Base-by-base conservation (phyloP, 2,888 invertebrate species). In the Aleiodes alternator region DNA sequence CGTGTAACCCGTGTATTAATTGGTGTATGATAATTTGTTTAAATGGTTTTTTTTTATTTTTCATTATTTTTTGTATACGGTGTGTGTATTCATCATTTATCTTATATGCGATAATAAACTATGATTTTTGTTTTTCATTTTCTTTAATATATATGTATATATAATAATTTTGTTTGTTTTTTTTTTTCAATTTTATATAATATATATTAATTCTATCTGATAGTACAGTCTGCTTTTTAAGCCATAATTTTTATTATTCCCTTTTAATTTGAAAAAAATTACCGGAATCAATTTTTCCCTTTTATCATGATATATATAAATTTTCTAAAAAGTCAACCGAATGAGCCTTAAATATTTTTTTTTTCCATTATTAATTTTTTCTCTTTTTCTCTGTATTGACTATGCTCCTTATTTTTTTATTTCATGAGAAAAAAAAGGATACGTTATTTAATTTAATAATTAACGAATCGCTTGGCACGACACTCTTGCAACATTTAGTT, bases 191-290 rank as follows among this genome's bases (percentile, higher is more conserved):
- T 34, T 80, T 78, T 85, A 84, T 85, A 82, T 73, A 73, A 71
- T 84, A 86, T 87, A 86, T 87, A 87, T 87, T 87, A 86, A 87
- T 86, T 87, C 87, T 87, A 88, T 87, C 84, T 82, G 82, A 87
- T 88, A 88, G 87, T 88, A 88, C 88, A 88, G 88, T 88, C 88
- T 88, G 88, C 88, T 88, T 88, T 59, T 86, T 86, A 88, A 88
- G 88, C 88, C 88, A 85, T 88, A 84, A 84, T 84, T 83, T 81
- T 83, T 70, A 64, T 75, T 80, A 81, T 82, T 81, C 83, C 80
- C 82, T 77, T 69, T 53, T 70, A 43, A n/a, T 61, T 61, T 14
- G n/a, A 16, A 38, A 16, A 11, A 43, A 23, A 4, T 61, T 61
- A 38, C 38, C 9, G 38, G 8, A 38, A 29, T 69, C 59, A 38